Evolutionary conservation across 2,888 invertebrate genomes (phyloP).

Genomic region (Byasa hedistus): DNA sequence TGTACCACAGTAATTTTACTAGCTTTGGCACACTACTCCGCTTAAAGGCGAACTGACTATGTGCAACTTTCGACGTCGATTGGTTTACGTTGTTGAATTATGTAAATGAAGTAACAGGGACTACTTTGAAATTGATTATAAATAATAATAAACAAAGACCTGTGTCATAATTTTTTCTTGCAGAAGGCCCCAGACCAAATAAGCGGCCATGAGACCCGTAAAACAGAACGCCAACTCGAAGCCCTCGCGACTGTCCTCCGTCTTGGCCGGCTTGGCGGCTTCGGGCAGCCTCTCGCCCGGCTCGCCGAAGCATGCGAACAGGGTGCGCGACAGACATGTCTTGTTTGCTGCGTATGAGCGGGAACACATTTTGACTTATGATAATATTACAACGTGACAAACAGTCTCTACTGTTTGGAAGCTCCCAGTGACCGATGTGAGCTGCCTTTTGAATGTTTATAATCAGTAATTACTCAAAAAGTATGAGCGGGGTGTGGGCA

Average conservation of each 20-base stretch:
- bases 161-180: conserved; percentile 99
- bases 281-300: conserved; percentile 60
- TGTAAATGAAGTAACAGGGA: neutral
- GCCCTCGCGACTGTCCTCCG: conserved; percentile 47
- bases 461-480: no score
- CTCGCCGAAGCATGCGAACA: conserved; percentile 61
- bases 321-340: conserved; percentile 46
- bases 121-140: neutral
- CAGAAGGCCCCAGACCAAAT: conserved; percentile 96
- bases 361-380: no score
- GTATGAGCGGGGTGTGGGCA: no score
- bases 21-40: no score
- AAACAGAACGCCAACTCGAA: conserved; percentile 85
- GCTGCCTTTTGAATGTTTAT: no score
- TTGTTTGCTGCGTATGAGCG: conserved; percentile 46
- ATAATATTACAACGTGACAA: no score
- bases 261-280: conserved; percentile 36
- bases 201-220: conserved; percentile 92
- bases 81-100: neutral
- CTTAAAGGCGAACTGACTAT: no score
- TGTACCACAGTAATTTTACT: no score
- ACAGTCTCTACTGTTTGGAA: no score
- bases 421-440: no score
- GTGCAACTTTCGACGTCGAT: no score
- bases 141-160: conserved; percentile 43